Conservation (phyloP, 1,140 invertebrate species). For the Aphelinus certus region DNA sequence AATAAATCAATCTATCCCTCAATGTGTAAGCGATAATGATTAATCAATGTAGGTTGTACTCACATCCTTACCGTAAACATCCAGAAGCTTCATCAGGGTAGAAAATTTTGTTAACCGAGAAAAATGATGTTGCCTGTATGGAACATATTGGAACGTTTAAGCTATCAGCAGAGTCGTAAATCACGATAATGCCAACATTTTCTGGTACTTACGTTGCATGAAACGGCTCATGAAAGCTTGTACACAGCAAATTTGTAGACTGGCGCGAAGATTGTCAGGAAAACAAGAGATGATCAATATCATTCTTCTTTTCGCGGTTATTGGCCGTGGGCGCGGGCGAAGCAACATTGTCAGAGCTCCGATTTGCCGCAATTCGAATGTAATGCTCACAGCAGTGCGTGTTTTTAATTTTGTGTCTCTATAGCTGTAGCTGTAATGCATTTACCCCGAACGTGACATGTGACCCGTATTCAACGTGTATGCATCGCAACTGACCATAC, state of each 20-base stretch:
- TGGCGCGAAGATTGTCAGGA: conserved; percentile 7
- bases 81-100: conserved; percentile 50
- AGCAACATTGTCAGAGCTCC: no score
- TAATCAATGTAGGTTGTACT: conserved; percentile 2
- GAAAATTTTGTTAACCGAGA: conserved; percentile 45
- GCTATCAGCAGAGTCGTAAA: conserved; percentile 40
- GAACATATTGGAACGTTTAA: conserved; percentile 47
- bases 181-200: background rate
- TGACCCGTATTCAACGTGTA: no score
- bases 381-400: no score
- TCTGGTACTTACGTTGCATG: background rate
- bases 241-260: conserved; percentile 9
- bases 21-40: no score
- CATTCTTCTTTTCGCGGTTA: no score
- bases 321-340: no score
- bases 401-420: no score
- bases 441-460: no score
- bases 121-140: conserved; percentile 45
- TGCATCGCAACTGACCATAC: no score
- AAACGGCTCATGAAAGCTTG: background rate
- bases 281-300: conserved; percentile 1
- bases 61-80: conserved; percentile 55
- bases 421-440: no score
- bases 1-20: no score
- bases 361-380: no score